Conservation (phyloP, 2,888 invertebrate species). For the Ceraclea dissimilis region DNA sequence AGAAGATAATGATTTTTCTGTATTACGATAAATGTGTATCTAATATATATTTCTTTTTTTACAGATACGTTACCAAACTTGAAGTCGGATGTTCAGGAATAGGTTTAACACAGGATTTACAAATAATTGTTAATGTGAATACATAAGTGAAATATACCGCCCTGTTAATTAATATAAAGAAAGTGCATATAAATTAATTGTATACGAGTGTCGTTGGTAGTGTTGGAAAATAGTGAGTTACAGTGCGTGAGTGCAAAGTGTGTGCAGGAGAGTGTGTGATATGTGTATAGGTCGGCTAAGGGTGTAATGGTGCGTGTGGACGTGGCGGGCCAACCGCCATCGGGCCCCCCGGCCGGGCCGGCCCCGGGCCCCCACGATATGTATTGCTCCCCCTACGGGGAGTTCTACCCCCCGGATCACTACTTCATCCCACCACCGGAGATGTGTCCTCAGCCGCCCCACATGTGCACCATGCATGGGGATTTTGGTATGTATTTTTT, state of each 20-base stretch:
- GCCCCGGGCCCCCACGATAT: slow-evolving; percentile 31
- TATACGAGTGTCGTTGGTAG: too few relatives aligned
- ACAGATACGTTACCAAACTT: too few relatives aligned
- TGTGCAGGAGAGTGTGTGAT: slow-evolving; percentile 2
- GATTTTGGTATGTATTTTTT: slow-evolving; percentile 64
- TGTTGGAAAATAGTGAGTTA: background rate
- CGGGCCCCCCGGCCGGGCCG: slow-evolving; percentile 35
- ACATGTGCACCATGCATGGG: slow-evolving; percentile 64
- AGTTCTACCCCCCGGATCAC: slow-evolving; percentile 50
- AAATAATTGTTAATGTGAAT: too few relatives aligned
- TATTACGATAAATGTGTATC: too few relatives aligned
- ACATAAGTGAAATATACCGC: too few relatives aligned
- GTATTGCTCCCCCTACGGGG: slow-evolving; percentile 41
- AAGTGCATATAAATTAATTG: too few relatives aligned
- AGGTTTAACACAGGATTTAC: too few relatives aligned
- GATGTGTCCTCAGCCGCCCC: slow-evolving; percentile 56
- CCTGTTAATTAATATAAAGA: too few relatives aligned
- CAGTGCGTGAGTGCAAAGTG: slow-evolving; percentile 1
- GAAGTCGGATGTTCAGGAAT: too few relatives aligned
- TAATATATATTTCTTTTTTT: too few relatives aligned
- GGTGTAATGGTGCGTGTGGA: slow-evolving; percentile 24
- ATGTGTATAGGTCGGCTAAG: background rate
- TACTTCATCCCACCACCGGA: slow-evolving; percentile 49
- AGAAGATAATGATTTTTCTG: too few relatives aligned
- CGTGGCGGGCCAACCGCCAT: slow-evolving; percentile 21